phyloP scores from a whole-genome alignment of 2,888 invertebrate genomes.

The Hylaea fasciaria region DNA sequence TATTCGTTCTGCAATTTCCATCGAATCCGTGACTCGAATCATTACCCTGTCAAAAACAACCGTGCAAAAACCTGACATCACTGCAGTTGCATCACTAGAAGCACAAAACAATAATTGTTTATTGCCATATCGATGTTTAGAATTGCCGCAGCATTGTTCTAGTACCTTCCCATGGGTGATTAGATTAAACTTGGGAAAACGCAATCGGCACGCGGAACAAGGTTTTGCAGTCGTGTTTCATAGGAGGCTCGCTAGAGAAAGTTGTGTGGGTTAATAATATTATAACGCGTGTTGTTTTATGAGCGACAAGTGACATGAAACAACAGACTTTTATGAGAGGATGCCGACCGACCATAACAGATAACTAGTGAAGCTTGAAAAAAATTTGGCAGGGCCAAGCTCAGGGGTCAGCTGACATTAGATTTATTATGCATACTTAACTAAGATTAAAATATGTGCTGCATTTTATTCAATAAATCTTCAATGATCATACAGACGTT shows the following conservation, averaged over 20 bases:
- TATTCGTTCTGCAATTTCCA: too few relatives aligned
- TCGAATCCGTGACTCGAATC: background rate
- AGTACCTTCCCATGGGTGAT: conserved; percentile 31
- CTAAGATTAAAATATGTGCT: too few relatives aligned
- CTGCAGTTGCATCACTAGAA: conserved; percentile 24
- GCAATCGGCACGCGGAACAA: conserved; percentile 35
- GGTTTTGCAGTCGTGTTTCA: conserved; percentile 33
- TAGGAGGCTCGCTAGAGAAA: conserved; percentile 38
- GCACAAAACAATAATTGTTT: conserved; percentile 32
- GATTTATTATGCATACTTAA: too few relatives aligned
- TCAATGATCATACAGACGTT: too few relatives aligned
- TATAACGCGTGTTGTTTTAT: background rate
- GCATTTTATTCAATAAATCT: too few relatives aligned
- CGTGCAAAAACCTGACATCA: conserved; percentile 14
- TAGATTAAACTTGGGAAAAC: conserved; percentile 22
- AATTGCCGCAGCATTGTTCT: conserved; percentile 36
- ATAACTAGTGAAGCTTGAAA: too few relatives aligned
- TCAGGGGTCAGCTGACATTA: too few relatives aligned
- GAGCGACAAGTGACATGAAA: too few relatives aligned
- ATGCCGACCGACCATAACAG: too few relatives aligned
- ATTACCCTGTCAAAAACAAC: background rate
- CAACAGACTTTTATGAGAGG: too few relatives aligned
- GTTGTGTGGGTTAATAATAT: conserved; percentile 13
- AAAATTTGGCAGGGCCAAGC: too few relatives aligned
- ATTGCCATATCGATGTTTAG: conserved; percentile 34